phyloP scores from a whole-genome alignment of 2,113 vertebrate genomes.

The Lophotis ruficrista region DNA sequence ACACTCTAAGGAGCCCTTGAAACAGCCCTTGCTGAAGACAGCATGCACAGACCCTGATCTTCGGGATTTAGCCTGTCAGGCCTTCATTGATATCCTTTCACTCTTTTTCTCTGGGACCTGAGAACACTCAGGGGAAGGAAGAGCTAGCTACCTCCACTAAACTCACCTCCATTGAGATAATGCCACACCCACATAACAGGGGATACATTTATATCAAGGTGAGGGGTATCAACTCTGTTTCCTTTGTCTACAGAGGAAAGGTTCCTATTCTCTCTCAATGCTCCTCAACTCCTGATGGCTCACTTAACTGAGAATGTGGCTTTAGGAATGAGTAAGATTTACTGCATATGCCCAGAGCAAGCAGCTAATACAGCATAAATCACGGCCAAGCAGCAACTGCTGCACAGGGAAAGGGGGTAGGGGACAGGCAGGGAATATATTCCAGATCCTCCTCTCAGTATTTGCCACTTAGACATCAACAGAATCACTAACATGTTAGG shows the following conservation, averaged over 20 bases:
- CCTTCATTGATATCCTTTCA: constrained; percentile 95
- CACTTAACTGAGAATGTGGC: neutral
- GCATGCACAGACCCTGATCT: constrained; percentile 79
- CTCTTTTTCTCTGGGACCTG: neutral
- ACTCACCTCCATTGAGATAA: neutral
- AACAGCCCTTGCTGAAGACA: constrained; percentile 86
- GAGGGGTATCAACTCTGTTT: neutral
- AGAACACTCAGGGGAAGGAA: neutral
- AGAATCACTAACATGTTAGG: neutral
- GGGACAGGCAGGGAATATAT: neutral
- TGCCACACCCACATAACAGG: neutral
- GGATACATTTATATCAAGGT: neutral
- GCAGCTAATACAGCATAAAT: neutral
- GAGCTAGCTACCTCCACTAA: neutral
- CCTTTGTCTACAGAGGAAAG: neutral
- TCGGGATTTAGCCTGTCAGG: constrained; percentile 86
- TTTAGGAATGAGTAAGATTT: neutral
- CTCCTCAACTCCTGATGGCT: neutral
- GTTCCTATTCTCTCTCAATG: neutral
- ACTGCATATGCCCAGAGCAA: neutral
- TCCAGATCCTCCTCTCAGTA: neutral
- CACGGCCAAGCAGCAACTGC: neutral
- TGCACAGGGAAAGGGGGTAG: neutral
- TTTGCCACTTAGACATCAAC: neutral
- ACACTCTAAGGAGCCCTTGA: constrained; percentile 87